Evolutionary conservation across 2,113 vertebrate species (phyloP), one percentile per base, ranked within the genome.

Genomic region (Chaetodon auriga): DNA sequence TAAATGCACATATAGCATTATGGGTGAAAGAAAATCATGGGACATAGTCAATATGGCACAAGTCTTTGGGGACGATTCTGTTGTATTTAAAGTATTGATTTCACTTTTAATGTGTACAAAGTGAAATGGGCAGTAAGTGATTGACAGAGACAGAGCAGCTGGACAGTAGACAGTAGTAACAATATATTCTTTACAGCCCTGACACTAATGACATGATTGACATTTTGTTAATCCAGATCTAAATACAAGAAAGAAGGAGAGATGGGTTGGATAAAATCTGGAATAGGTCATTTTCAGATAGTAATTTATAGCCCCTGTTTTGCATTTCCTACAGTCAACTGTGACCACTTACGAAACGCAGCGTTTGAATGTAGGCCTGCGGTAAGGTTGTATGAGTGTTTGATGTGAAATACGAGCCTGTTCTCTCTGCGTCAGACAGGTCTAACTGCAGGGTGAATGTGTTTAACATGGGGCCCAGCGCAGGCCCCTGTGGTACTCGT

Each of bases 391-490:
- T 68, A 49, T 16, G 35, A 25, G 13, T 1, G 66, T 86, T 84
- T 81, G 75, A 90, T 84, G 89, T 88, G 88, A 91, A 94, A 92
- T 73, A 66, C 19, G 82, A 94, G 81, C 68, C 83, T 74, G 18
- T 81, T 80, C 58, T 72, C 70, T 87, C 78, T 57, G 71, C 25
- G 68, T 89, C 81, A 90, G 87, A 81, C 74, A 58, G 77, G 69
- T 88, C 80, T 91, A 80, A 89, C 93, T 89, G 83, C 89, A 83
- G 88, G 87, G 82, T 68, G 79, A 91, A 90, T 92, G 87, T 91
- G 92, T 92, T 93, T 71, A 92, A 92, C 90, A 90, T 70, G 75
- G 83, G 85, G 77, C 76, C 81, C 71, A 13, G 45, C 63, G 30
- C 18, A 77, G 76, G 77, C 80, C 85, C 90, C 87, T 75, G 36